These are phyloP conservation scores for Mythimna vitellina DNA, from an alignment of 2,888 invertebrate genomes.

Conservation along the genomic window DNA sequence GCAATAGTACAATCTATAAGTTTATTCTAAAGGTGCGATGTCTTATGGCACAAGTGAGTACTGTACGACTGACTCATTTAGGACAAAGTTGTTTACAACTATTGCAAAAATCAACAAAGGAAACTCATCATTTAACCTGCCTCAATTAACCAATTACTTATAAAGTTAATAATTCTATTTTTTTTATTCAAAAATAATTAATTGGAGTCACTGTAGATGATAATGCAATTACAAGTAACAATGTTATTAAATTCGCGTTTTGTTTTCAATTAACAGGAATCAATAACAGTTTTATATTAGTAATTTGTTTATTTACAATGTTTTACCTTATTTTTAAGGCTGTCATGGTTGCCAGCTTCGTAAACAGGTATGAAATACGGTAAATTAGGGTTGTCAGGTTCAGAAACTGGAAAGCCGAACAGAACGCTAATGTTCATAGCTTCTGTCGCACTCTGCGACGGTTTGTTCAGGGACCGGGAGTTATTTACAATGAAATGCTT, in stretches of 20 bases:
- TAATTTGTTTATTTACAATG: conserved; percentile 35
- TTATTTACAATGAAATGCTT: too few species aligned
- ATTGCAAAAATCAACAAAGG: background rate
- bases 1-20: too few species aligned
- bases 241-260: conserved; percentile 13
- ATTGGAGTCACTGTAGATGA: background rate
- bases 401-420: too few species aligned
- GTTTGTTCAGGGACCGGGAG: too few species aligned
- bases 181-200: conserved; percentile 9
- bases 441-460: too few species aligned
- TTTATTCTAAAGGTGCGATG: too few species aligned
- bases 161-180: conserved; percentile 1
- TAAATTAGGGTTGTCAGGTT: background rate
- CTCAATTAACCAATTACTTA: conserved; percentile 10
- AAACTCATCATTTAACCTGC: conserved; percentile 20
- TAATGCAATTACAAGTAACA: conserved; percentile 27
- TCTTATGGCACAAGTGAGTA: background rate
- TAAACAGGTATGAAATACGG: background rate
- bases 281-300: conserved; percentile 12
- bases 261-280: conserved; percentile 30
- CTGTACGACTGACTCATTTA: conserved; percentile 27
- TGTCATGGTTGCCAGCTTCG: background rate
- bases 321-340: conserved; percentile 17
- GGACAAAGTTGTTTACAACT: conserved; percentile 28
- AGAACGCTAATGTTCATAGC: too few species aligned